Conservation (phyloP, 2,888 invertebrate species). For the Mongoloraphidia duomilia region DNA sequence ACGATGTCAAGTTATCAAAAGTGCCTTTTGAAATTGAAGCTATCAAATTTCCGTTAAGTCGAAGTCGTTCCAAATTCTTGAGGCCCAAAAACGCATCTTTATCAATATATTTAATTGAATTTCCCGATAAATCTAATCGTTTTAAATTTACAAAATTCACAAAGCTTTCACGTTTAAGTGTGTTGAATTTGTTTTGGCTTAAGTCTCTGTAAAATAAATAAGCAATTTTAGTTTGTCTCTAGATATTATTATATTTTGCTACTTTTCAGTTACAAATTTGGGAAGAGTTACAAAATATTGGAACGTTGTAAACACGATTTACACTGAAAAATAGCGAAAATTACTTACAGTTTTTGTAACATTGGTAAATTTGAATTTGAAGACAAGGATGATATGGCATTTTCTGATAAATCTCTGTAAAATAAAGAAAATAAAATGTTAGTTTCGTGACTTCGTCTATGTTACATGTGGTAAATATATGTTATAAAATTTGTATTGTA, state of each 20-base stretch:
- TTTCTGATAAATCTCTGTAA: conserved; percentile 51
- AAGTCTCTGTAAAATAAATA: conserved; percentile 47
- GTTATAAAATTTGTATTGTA: conserved; percentile 14
- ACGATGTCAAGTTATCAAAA: conserved; percentile 49
- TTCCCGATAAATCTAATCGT: conserved; percentile 51
- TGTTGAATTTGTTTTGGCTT: conserved; percentile 61
- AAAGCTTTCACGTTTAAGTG: conserved; percentile 62
- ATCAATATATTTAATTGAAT: conserved; percentile 53
- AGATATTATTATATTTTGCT: background rate
- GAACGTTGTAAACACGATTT: background rate
- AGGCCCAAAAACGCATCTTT: conserved; percentile 56
- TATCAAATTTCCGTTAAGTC: conserved; percentile 58
- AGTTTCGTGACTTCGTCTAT: background rate
- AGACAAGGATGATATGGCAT: conserved; percentile 42
- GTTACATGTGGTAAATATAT: background rate
- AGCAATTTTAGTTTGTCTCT: background rate
- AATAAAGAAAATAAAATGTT: conserved; percentile 15
- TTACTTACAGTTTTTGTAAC: conserved; percentile 56
- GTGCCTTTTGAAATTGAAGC: conserved; percentile 53
- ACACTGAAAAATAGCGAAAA: background rate
- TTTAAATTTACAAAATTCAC: conserved; percentile 55
- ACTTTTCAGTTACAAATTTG: no score
- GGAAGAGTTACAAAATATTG: no score
- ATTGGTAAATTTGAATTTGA: conserved; percentile 47
- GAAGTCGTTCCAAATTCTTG: conserved; percentile 49